Conservation (phyloP, 2,797 vertebrate species). For the Balearica regulorum region DNA sequence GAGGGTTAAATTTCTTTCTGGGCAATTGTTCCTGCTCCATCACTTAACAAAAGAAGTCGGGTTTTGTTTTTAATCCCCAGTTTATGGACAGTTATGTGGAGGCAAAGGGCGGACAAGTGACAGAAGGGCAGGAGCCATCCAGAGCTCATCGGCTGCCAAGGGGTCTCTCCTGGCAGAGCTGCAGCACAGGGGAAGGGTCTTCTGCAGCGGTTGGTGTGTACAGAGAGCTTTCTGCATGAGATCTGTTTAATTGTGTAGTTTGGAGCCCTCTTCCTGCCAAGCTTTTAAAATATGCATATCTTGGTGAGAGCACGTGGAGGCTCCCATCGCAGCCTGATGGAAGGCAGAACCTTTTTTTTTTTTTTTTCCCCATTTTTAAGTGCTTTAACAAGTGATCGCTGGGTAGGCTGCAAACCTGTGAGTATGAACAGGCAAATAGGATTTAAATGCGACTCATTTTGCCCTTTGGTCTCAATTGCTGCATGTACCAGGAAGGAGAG, state of each 20-base stretch:
- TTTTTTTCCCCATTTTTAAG: background rate
- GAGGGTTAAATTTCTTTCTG: slow-evolving; percentile 13
- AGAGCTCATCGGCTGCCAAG: rapidly evolving
- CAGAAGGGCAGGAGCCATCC: background rate
- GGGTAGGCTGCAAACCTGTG: background rate
- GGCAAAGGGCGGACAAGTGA: background rate
- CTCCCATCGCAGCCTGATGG: background rate
- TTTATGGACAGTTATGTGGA: background rate
- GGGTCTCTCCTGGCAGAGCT: background rate
- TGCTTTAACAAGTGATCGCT: background rate
- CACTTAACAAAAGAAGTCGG: background rate
- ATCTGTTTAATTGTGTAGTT: slow-evolving; percentile 45
- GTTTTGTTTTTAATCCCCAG: background rate
- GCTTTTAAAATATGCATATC: slow-evolving; percentile 45
- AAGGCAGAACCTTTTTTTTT: background rate
- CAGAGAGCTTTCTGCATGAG: background rate
- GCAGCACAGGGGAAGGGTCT: background rate
- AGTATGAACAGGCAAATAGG: background rate
- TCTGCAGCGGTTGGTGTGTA: background rate
- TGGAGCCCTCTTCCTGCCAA: slow-evolving; percentile 67
- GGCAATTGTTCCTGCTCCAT: background rate
- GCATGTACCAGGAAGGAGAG: rapidly evolving
- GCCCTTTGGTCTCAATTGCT: background rate
- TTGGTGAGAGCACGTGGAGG: background rate
- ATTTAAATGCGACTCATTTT: background rate